Evolutionary conservation across 2,797 vertebrate genomes (phyloP).

Genomic region (Buceros bicornis): DNA sequence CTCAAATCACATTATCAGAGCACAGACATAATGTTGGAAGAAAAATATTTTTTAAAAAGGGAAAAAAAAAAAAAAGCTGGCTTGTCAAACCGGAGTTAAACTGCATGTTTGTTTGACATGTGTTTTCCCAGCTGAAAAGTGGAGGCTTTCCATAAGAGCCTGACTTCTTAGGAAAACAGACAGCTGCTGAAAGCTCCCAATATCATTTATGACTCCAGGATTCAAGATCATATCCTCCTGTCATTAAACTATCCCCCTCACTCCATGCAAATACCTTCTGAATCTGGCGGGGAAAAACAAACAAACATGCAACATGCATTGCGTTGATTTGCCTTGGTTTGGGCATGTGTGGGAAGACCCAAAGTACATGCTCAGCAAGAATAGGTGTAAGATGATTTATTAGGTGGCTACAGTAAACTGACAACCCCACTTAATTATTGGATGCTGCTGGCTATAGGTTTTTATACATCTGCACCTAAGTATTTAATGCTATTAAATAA

Average conservation of each 20-base stretch:
- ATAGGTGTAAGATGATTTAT: neutral
- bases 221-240: neutral
- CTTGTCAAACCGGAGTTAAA: neutral
- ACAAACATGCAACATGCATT: neutral
- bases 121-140: slow-evolving; percentile 15
- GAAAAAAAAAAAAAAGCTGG: neutral
- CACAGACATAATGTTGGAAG: neutral
- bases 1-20: neutral
- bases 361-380: neutral
- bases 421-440: neutral
- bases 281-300: neutral
- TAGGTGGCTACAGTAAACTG: neutral
- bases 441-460: neutral
- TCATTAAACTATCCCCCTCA: neutral
- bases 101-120: neutral
- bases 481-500: slow-evolving; percentile 23
- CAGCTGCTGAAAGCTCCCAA: slow-evolving; percentile 14
- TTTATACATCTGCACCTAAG: neutral
- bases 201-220: neutral
- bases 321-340: neutral
- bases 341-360: neutral
- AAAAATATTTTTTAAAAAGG: neutral
- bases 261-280: neutral
- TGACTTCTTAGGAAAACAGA: neutral
- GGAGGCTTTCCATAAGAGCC: neutral